Base-by-base conservation (phyloP, 1,140 invertebrate genomes). In the Mizuhopecten yessoensis region DNA sequence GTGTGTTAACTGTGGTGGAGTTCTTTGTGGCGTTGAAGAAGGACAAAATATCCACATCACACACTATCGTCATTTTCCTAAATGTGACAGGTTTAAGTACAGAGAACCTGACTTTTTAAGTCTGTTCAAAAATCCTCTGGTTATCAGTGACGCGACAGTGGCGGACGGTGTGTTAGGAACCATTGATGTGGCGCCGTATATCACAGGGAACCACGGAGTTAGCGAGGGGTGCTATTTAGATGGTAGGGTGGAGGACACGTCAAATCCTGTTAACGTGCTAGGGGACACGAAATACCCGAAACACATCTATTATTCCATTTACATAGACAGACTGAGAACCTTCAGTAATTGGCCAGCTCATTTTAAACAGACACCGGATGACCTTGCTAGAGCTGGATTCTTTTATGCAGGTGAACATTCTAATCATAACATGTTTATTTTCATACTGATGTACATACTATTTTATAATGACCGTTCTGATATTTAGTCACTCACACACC, bases 11-110 rank as follows among this genome's bases (percentile, higher is more conserved):
- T 75, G 57, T 75, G 57, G 57, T 5, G 57, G 57, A 9, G 57
- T 75, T 29, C 57, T 75, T 75, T 75, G 57, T 75, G 57, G 57
- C 29, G 29, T 75, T 17, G 57, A n/a, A 75, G 57, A 75, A 75
- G 57, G 57, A 29, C 57, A 75, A n/a, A 75, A 75, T 29, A n/a
- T 75, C 11, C 57, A 75, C n/a, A 75, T 75, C 23, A 75, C 57
- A n/a, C 57, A 75, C 29, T 75, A 75, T 11, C 57, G 57, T 29
- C 57, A 75, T n/a, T 75, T 75, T n/a, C 57, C 57, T 7, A 75
- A n/a, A 29, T 75, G 57, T 75, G 57, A 75, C 15, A 75, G 57
- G 17, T 75, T 75, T 17, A 75, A 75, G 57, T 75, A 5, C 23
- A 75, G 57, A 75, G 57, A 75, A 75, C 57, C 23, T 29, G 57